These are phyloP conservation scores for Polyodon spathula DNA, from an alignment of 2,113 vertebrate species.

Conservation along the genomic window DNA sequence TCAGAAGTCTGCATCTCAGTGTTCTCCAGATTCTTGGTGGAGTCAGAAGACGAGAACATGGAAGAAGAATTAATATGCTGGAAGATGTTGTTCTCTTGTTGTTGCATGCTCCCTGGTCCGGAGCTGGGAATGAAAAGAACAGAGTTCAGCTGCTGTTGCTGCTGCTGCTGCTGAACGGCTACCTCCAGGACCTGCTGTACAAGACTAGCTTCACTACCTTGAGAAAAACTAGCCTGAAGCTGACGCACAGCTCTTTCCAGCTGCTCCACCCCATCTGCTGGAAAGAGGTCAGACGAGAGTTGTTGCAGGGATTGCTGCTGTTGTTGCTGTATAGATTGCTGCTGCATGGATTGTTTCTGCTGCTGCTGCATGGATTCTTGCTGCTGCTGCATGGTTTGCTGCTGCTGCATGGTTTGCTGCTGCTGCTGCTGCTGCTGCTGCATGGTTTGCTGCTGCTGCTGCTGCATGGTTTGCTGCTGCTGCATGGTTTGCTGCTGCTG, in stretches of 20 bases:
- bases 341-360: constrained; percentile 38
- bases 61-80: constrained; percentile 66
- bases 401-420: too few species aligned
- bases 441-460: too few species aligned
- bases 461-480: too few species aligned
- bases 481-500: too few species aligned
- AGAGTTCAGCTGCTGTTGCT: constrained; percentile 62
- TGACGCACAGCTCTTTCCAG: constrained; percentile 88
- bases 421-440: too few species aligned
- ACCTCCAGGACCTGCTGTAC: constrained; percentile 37
- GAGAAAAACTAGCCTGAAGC: constrained; percentile 78
- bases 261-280: constrained; percentile 70
- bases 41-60: constrained; percentile 58
- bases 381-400: too few species aligned
- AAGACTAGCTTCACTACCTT: too few species aligned
- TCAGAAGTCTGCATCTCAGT: constrained; percentile 63
- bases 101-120: constrained; percentile 41
- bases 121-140: constrained; percentile 65
- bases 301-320: constrained; percentile 72
- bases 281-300: constrained; percentile 69
- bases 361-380: constrained; percentile 30
- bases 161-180: constrained; percentile 38
- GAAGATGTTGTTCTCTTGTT: constrained; percentile 57
- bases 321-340: constrained; percentile 63
- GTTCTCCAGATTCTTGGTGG: constrained; percentile 28